Base-by-base conservation (phyloP, 1,140 invertebrate species). In the Euura lappo region DNA sequence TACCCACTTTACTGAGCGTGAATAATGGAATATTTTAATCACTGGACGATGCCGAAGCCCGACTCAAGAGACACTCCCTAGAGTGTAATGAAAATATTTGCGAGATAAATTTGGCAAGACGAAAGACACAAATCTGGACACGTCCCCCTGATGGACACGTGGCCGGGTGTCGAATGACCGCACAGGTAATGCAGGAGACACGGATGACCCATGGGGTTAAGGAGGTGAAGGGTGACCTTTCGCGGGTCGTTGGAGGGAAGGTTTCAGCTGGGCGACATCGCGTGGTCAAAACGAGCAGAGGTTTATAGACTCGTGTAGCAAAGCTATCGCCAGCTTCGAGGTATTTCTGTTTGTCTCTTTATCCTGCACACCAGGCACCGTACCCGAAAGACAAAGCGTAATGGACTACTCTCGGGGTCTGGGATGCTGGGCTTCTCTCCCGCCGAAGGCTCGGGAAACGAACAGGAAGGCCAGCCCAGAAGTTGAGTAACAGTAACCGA, bases 161-260 rank as follows among this genome's bases (percentile, higher is more conserved):
- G 8, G 13, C 51, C 51, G 6, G 51, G 51, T 60, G 51, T 60
- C 51, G 51, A 60, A 60, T n/a, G 3, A 60, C 51, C 8, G 51
- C 5, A 6, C 28, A 28, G 28, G 28, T 28, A 28, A 28, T 28
- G 28, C 28, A 28, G 28, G 28, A 28, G 28, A 28, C 28, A 28
- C 28, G 28, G 47, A 51, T 7, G 47, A n/a, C 7, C 7, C 7
- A n/a, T 8, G 47, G 47, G 51, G 4, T 8, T 3, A n/a, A 60
- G 6, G 51, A n/a, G 13, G 51, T 11, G 51, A 60, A n/a, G 0
- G 51, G 51, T 11, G 6, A 4, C 51, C 51, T 60, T 60, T 60
- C 51, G 51, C 51, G 51, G 51, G 13, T 60, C 51, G 51, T 60
- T 60, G 51, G 51, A 60, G 51, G 51, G 13, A 60, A 60, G 51